Evolutionary conservation across 1,140 invertebrate genomes (phyloP).

Genomic region (Solen grandis): DNA sequence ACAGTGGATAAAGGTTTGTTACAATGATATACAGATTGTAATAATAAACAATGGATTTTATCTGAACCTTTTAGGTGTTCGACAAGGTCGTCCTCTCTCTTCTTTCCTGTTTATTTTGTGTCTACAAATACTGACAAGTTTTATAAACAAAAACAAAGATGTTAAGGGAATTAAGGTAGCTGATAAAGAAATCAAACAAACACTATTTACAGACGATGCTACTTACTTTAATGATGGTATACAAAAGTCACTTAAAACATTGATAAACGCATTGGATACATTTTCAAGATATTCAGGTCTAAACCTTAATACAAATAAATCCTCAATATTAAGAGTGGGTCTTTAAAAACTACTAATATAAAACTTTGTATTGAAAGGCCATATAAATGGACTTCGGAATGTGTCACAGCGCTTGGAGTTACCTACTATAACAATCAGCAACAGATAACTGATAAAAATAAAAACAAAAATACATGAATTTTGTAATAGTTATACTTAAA

Average conservation of each 20-base stretch:
- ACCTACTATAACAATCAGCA: not conserved
- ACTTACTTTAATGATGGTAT: too few species aligned
- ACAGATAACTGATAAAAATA: not conserved
- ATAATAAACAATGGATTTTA: slow-evolving; percentile 16
- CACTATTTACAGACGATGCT: too few species aligned
- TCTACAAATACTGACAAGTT: not conserved
- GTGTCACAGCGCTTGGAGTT: too few species aligned
- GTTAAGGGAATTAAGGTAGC: slow-evolving; percentile 1
- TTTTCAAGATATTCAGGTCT: too few species aligned
- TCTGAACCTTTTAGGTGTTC: too few species aligned
- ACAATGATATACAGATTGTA: slow-evolving; percentile 4
- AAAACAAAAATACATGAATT: slow-evolving; percentile 3
- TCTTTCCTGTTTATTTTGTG: not conserved
- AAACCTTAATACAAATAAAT: slow-evolving; percentile 1
- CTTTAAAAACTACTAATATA: not conserved
- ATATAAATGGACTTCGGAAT: too few species aligned
- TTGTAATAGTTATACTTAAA: not conserved
- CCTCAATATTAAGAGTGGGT: not conserved
- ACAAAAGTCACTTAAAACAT: not conserved
- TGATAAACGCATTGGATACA: not conserved
- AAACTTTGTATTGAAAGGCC: too few species aligned
- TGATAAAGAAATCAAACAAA: slow-evolving; percentile 3
- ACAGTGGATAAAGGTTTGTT: slow-evolving; percentile 10
- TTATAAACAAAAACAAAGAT: not conserved
- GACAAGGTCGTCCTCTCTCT: too few species aligned